Base-by-base conservation (phyloP, 2,113 vertebrate genomes). In the Microtus ochrogaster region DNA sequence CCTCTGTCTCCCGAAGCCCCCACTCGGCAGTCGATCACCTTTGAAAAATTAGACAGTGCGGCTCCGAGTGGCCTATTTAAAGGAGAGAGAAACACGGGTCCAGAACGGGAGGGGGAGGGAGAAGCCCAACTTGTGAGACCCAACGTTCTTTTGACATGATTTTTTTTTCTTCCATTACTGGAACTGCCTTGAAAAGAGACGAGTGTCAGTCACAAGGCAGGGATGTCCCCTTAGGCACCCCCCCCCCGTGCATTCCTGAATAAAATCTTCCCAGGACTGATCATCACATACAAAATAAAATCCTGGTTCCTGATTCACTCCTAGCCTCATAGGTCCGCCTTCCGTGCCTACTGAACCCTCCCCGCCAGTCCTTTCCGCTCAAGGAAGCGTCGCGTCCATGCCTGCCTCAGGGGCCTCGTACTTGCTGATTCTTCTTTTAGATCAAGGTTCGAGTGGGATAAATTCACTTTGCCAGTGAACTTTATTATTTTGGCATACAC, bases 21-120 rank as follows among this genome's bases (percentile, higher is more conserved):
- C 98, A 97, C 98, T 98, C 98, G 98, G 98, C 98, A 98, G 98
- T 98, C 87, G 96, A 98, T 99, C 98, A 98, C 98, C 98, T 98
- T 93, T 98, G 98, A 98, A 98, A 98, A 98, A 99, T 98, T 97
- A 98, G 98, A 96, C 2, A 22, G 91, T 2, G 66, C 26, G 5
- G 97, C 97, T 98, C 96, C 93, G 96, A 97, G 97, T 92, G 97
- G 98, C 98, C 98, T 98, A 98, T 98, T 98, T 98, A 98, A 98
- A 98, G 96, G 97, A 90, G 97, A 97, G 97, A 98, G 97, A 96
- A 95, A 97, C 89, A 94, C 65, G 97, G 91, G 78, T 61, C 70
- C 55, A 93, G 94, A 95, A 84, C 82, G 39, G 90, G 85, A 84
- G 82, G 44, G 87, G 1, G 1, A 55, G 0, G 5, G 55, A 76